Base-by-base conservation (phyloP, 2,888 invertebrate genomes). In the Oasisia sp. region DNA sequence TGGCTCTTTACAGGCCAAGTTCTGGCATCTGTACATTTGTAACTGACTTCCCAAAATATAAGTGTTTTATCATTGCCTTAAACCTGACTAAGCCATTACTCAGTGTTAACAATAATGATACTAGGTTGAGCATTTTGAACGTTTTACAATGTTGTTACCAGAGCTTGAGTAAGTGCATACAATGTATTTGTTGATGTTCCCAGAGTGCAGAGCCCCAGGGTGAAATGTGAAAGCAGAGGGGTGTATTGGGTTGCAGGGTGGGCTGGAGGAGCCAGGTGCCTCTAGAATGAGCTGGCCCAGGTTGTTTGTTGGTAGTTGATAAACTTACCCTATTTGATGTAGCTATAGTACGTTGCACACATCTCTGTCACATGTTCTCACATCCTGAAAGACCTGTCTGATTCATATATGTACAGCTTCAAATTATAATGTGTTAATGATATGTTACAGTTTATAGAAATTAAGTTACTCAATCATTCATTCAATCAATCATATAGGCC, bases 291-390 rank as follows among this genome's bases (percentile, higher is more conserved):
- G 74, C 3, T 27, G 74, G 74, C 19, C n/a, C 74, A 74, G 74
- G 74, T 74, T 74, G 74, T 74, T 74, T 74, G 74, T 74, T 74
- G 74, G 74, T 27, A 74, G 74, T n/a, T 74, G 74, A 74, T 74
- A 74, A 74, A 74, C 74, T n/a, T 74, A 50, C 74, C 74, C 74
- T 74, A 74, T 74, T 74, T 74, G 74, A 74, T 74, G 74, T 74
- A 27, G 14, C 74, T 74, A 74, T 7, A 74, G 27, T 74, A 19
- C n/a, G 7, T 74, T 74, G 27, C 19, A 5, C 27, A 74, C n/a
- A 74, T 74, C 27, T 19, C 74, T 74, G 74, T 74, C 74, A 74
- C 74, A 2, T 7, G n/a, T 74, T 27, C n/a, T n/a, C 50, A 50
- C 3, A 27, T 27, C 74, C 27, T 7, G 27, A 14, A 7, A 5